Base-by-base conservation (phyloP, 2,113 vertebrate genomes). In the Grus americana region DNA sequence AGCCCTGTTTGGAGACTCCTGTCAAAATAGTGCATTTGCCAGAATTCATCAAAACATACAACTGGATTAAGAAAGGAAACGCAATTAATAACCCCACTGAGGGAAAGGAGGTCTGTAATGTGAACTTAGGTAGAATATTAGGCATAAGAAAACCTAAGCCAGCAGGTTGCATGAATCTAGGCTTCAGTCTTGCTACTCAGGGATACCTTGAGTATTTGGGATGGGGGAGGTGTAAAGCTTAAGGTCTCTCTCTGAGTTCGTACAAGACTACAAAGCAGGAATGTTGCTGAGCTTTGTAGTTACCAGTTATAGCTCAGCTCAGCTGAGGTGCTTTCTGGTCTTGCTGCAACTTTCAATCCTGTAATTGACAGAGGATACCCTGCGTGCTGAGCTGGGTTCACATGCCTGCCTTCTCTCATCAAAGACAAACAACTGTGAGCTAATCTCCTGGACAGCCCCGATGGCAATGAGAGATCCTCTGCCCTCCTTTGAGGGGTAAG, bases 351-450 rank as follows among this genome's bases (percentile, higher is more conserved):
- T 82, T 83, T 81, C 72, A 66, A 38, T 34, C 59, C 79, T 54
- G 49, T 74, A 93, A 93, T 67, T 95, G 89, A 92, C 85, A 55
- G 79, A 90, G 65, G 12, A 65, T 76, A 49, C 66, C 22, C 19
- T 84, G 38, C 10, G 5, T 0, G 4, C 57, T 84, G 55, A 61
- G 47, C 54, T 36, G 63, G 61, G 38, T 46, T 91, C 71, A 62
- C 12, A 55, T 78, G 65, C 42, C 73, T 96, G 54, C 42, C 65
- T 95, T 30, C 89, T 57, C 94, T 71, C 72, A 85, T 87, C 70
- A 76, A 62, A 92, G 92, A 58, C 0, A 14, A 95, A 79, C 96
- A 94, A 92, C 89, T 96, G 91, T 93, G 75, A 49, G 36, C 59
- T 96, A 95, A 97, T 96, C 82, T 82, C 63, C 29, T 16, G 50